These are phyloP conservation scores for Drosophila gunungcola DNA, from an alignment of 1,140 invertebrate genomes.

Conservation along the genomic window DNA sequence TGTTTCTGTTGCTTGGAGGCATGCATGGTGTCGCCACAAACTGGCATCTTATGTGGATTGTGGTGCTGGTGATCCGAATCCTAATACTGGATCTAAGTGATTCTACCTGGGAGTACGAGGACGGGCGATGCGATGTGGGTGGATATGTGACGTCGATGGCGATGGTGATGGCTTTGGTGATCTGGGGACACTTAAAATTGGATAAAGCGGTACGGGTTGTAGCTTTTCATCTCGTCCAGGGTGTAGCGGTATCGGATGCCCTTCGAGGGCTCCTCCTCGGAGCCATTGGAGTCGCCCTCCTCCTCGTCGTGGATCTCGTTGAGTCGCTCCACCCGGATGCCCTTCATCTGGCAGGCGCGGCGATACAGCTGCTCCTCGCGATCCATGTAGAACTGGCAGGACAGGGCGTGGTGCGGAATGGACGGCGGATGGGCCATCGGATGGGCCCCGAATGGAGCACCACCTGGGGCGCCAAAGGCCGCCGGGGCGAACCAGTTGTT, in stretches of 20 bases:
- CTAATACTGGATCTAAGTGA: slow-evolving; percentile 3
- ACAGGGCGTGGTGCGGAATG: slow-evolving; percentile 19
- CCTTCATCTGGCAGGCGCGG: slow-evolving; percentile 65
- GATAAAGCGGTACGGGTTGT: slow-evolving; percentile 69
- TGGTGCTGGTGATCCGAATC: not conserved
- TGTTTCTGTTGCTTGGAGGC: slow-evolving; percentile 20
- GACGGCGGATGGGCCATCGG: slow-evolving; percentile 11
- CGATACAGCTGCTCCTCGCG: slow-evolving; percentile 73
- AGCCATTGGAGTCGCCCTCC: slow-evolving; percentile 49
- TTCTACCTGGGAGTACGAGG: slow-evolving; percentile 1
- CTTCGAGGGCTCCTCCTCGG: slow-evolving; percentile 52
- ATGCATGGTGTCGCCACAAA: slow-evolving; percentile 19
- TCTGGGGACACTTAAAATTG: slow-evolving; percentile 48
- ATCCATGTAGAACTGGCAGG: slow-evolving; percentile 65
- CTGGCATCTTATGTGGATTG: slow-evolving; percentile 6
- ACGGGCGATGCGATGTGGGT: slow-evolving; percentile 8
- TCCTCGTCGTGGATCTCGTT: slow-evolving; percentile 43
- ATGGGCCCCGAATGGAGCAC: not conserved
- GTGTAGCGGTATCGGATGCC: slow-evolving; percentile 63
- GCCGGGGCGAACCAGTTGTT: slow-evolving; percentile 42
- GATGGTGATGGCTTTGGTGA: slow-evolving; percentile 1
- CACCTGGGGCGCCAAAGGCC: slow-evolving; percentile 5
- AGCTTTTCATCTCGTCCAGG: slow-evolving; percentile 73
- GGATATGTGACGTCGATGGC: not conserved
- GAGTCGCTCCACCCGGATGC: slow-evolving; percentile 41